Evolutionary conservation across 2,797 vertebrate genomes (phyloP).

Genomic region (Centropyge bicolor): DNA sequence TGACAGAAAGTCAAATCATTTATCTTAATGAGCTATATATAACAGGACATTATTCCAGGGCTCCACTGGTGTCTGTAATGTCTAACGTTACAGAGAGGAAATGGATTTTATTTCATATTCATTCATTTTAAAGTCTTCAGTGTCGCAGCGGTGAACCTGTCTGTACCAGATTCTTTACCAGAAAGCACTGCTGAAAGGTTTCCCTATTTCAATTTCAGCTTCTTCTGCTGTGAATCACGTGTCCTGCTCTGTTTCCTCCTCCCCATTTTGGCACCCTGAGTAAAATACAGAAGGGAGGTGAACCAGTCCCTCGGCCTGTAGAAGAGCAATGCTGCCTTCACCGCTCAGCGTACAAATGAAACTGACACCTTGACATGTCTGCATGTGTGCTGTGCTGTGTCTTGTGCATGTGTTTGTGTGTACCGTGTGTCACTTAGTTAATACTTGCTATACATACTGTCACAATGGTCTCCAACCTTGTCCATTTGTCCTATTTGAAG

Average conservation of each 20-base stretch:
- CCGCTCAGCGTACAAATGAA: conserved; percentile 73
- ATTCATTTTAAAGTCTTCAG: conserved; percentile 55
- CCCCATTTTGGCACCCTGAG: conserved; percentile 89
- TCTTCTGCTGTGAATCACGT: conserved; percentile 69
- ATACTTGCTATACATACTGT: conserved; percentile 66
- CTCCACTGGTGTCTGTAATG: conserved; percentile 52
- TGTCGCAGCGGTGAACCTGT: conserved; percentile 48
- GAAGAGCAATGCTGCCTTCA: conserved; percentile 62
- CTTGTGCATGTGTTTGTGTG: conserved; percentile 71
- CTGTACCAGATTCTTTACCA: conserved; percentile 38
- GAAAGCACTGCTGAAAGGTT: conserved; percentile 44
- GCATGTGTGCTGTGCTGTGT: conserved; percentile 75
- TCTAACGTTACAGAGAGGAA: conserved; percentile 58
- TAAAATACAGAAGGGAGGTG: conserved; percentile 87
- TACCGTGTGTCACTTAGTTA: conserved; percentile 61
- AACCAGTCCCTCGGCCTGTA: conserved; percentile 74
- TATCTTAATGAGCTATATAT: conserved; percentile 71
- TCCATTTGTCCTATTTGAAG: conserved; percentile 60
- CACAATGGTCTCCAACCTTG: conserved; percentile 65
- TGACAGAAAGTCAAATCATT: conserved; percentile 74
- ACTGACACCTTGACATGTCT: conserved; percentile 74
- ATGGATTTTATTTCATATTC: conserved; percentile 55
- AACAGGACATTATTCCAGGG: conserved; percentile 58
- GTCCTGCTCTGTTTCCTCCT: conserved; percentile 83
- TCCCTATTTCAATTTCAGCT: conserved; percentile 51